Conservation (phyloP, 2,797 vertebrate genomes). For the Neosalanx taihuensis region DNA sequence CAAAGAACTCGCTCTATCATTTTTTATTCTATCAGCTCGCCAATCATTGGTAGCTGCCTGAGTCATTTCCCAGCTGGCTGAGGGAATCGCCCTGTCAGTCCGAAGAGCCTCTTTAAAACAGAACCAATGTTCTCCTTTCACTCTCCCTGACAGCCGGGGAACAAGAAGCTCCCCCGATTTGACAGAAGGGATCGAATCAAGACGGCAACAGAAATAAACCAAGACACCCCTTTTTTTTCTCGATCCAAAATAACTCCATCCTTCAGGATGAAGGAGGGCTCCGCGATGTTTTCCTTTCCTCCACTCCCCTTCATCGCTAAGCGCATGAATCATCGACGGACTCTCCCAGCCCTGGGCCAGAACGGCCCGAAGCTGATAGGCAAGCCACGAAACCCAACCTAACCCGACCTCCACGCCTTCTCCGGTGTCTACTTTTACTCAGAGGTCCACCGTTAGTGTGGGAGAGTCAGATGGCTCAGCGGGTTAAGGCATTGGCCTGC, state of each 20-base stretch:
- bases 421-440: conserved; percentile 39
- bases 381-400: neutral
- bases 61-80: conserved; percentile 15
- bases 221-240: conserved; percentile 14
- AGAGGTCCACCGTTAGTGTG: conserved; percentile 32
- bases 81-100: conserved; percentile 39
- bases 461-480: no score
- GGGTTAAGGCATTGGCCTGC: no score
- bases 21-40: neutral
- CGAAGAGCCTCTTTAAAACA: conserved; percentile 29
- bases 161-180: neutral
- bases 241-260: neutral
- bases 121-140: conserved; percentile 34
- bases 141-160: conserved; percentile 15
- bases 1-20: neutral
- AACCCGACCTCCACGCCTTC: conserved; percentile 16
- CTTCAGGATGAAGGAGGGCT: no score
- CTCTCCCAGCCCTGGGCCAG: neutral
- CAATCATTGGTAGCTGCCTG: neutral
- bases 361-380: neutral
- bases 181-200: conserved; percentile 7
- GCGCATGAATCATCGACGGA: neutral
- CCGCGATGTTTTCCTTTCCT: neutral
- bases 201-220: conserved; percentile 22
- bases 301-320: neutral